Percentiles rank a stretch among this genome's conserved stretches.
phyloP scores from a whole-genome alignment of 2,888 invertebrate species.

The Erebia ligea region DNA sequence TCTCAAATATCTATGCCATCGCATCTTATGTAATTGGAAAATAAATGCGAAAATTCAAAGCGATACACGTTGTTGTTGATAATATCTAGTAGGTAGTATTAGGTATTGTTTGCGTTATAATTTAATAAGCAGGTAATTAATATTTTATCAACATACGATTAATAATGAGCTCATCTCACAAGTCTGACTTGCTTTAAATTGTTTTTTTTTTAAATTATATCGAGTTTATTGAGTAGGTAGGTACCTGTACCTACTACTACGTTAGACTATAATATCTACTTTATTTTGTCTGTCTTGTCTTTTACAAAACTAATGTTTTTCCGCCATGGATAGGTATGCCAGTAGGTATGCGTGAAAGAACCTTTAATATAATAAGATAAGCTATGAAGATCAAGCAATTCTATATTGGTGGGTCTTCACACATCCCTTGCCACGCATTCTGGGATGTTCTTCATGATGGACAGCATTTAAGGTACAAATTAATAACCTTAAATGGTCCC shows the following conservation, averaged over 20 bases:
- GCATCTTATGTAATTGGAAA: constrained; percentile 72
- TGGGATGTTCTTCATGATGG: background rate
- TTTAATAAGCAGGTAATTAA: constrained; percentile 27
- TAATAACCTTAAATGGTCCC: constrained; percentile 86
- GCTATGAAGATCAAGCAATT: background rate
- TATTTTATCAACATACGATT: constrained; percentile 2
- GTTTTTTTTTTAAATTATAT: background rate
- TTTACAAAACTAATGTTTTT: no score
- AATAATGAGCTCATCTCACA: constrained; percentile 4
- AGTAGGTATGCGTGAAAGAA: no score
- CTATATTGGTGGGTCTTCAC: background rate
- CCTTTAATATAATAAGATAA: background rate
- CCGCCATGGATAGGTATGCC: no score
- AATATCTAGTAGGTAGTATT: constrained; percentile 7
- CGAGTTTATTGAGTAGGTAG: background rate
- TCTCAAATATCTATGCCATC: constrained; percentile 63
- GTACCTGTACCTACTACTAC: no score
- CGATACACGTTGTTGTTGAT: constrained; percentile 30
- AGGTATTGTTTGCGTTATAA: constrained; percentile 21
- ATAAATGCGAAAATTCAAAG: constrained; percentile 52
- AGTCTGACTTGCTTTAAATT: no score
- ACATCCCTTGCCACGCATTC: background rate
- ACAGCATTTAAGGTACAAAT: background rate
- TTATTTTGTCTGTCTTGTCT: no score
- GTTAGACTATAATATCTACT: no score